These are phyloP conservation scores for Caenorhabditis wallacei DNA, from an alignment of 2,888 invertebrate genomes.

Conservation along the genomic window DNA sequence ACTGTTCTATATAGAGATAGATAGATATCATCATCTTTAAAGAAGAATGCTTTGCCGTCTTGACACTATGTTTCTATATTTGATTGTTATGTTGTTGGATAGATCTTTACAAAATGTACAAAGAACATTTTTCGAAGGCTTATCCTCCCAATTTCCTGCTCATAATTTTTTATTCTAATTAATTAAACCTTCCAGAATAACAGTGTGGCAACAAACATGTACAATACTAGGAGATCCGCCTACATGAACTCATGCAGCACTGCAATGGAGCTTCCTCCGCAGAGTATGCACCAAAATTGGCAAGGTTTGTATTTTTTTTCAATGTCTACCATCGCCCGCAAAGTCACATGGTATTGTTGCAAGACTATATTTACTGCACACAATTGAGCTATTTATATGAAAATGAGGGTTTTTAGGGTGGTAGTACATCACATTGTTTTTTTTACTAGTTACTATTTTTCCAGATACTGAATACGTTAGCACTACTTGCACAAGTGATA, in stretches of 20 bases:
- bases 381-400: neutral
- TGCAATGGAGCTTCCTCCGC: constrained; percentile 40
- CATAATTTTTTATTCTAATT: too few species aligned
- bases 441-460: neutral
- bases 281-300: constrained; percentile 51
- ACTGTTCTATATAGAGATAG: constrained; percentile 34
- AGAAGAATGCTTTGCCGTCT: neutral
- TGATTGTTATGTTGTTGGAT: neutral
- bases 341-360: constrained; percentile 6
- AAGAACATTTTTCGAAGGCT: neutral
- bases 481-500: constrained; percentile 23
- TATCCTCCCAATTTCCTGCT: too few species aligned
- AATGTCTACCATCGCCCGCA: neutral
- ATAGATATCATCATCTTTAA: constrained; percentile 44
- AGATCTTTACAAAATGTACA: neutral
- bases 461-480: constrained; percentile 43
- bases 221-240: constrained; percentile 61
- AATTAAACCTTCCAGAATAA: constrained; percentile 49
- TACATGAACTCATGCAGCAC: constrained; percentile 61
- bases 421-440: too few species aligned
- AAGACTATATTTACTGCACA: neutral
- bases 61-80: constrained; percentile 7
- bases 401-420: neutral
- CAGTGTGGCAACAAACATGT: constrained; percentile 65
- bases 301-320: constrained; percentile 31